Conservation (phyloP, 2,113 vertebrate species). For the Carlito syrichta region DNA sequence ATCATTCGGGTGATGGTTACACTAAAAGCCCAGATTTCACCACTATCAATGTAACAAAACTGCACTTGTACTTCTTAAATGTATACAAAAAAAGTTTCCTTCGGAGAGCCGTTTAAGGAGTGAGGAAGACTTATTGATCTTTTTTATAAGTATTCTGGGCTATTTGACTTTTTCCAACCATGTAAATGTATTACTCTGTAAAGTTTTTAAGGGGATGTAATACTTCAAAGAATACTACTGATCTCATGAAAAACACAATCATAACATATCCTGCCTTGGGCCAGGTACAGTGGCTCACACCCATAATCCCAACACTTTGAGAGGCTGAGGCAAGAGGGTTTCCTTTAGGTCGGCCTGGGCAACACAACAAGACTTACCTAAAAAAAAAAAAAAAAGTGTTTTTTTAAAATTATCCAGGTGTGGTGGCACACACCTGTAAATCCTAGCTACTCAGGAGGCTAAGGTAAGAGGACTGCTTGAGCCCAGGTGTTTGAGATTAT, state of each 20-base stretch:
- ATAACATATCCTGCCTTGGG: not conserved
- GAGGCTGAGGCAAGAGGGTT: too few species aligned
- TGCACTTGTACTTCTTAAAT: not conserved
- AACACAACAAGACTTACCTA: too few species aligned
- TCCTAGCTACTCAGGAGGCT: too few species aligned
- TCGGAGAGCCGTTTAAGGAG: not conserved
- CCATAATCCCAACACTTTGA: too few species aligned
- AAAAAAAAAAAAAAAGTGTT: too few species aligned
- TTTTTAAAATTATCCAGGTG: too few species aligned
- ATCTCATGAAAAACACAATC: not conserved
- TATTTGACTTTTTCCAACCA: not conserved
- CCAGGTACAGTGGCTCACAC: too few species aligned
- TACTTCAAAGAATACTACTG: not conserved
- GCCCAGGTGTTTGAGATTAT: too few species aligned
- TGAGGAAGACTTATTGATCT: not conserved
- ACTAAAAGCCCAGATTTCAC: not conserved
- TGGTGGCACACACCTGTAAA: too few species aligned
- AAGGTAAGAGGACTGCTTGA: too few species aligned
- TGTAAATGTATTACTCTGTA: not conserved
- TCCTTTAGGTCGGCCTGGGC: too few species aligned
- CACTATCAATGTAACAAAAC: not conserved
- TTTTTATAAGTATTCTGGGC: not conserved
- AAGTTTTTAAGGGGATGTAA: not conserved
- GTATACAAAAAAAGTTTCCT: not conserved
- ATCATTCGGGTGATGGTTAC: not conserved